Evolutionary conservation across 2,888 invertebrate species (phyloP), one percentile per base, ranked within the genome.

Genomic region (Melolontha melolontha): DNA sequence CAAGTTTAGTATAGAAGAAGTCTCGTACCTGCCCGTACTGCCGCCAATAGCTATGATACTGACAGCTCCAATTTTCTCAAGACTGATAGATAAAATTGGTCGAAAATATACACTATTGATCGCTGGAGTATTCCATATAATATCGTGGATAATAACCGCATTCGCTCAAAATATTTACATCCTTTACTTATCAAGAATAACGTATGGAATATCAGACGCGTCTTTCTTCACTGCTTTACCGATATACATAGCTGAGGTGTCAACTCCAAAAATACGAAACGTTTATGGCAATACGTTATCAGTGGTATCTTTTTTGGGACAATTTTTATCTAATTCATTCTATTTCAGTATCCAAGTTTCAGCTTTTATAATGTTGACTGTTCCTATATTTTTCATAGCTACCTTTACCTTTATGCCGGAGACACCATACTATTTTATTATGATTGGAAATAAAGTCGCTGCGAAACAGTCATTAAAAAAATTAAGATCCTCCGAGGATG

Each of bases 341-440:
- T 87, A 84, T 78, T 86, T 86, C 27, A 80, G 84, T 69, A 85
- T 88, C 80, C 77, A 79, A 72, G 80, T 79, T 17, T 82, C 88
- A 70, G 87, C 87, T 64, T 83, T 83, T 66, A 85, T 88, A 78
- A 88, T 88, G 77, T 81, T 88, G 73, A 78, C 86, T 70, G 82
- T 89, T 66, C 88, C 90, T 10, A 79, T 89, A 34, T 74, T 87
- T 41, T 87, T 89, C 75, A 79, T 89, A 29, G 64, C 87, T 12
- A 81, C 85, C 14, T 87, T 90, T 79, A 27, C 64, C 1, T 70
- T 72, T 16, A 77, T 80, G 77, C 80, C 81, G 0, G 81, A 81
- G 71, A 76, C 77, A 2, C 81, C 81, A 1, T 81, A 81, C 67
- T 80, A 76, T 64, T 70, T 75, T 5, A 41, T 81, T 0, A 79